Evolutionary conservation across 2,113 vertebrate genomes (phyloP), one percentile per base, ranked within the genome.

Genomic region (Pelodiscus sinensis): DNA sequence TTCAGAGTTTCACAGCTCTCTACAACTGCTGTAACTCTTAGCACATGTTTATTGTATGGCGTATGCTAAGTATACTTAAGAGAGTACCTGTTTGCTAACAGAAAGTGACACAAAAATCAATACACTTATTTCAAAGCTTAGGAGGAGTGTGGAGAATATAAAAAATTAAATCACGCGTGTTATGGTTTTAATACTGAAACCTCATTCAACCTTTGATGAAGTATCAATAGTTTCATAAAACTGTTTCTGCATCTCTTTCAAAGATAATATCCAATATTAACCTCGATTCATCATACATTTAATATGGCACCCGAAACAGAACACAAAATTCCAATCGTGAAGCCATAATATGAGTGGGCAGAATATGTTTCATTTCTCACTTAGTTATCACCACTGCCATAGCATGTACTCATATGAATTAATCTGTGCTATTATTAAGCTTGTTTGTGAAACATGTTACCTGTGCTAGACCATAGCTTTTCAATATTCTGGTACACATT

Each of bases 291-390:
- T 93, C 84, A 82, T 16, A 27, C 8, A 65, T 87, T 35, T 84
- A 9, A 75, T 91, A 90, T 3, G 5, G 83, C 58, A 94, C 92
- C 27, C 87, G 79, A 93, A 84, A 80, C 91, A 77, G 58, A 92
- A 29, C 65, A 81, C 29, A 88, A 80, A 52, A 75, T 73, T 79
- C 35, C 44, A 55, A 83, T 91, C 86, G 96, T 84, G 81, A 89
- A 50, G 86, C 62, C 68, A 89, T 80, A 94, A 95, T 65, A 27
- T 84, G 52, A 91, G 91, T 84, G n/a, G 58, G 24, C 10, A 80
- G 54, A 92, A 95, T 93, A 95, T 82, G 89, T 94, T 94, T 92
- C 81, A 94, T 95, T 93, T 96, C 85, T 92, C 87, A 93, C 50
- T 95, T 84, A 82, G 57, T 31, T 88, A 94, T 86, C 85, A 94